Percentiles rank a stretch among this genome's conserved stretches.
Evolutionary conservation across 1,140 invertebrate genomes (phyloP).

Genomic region (Steinernema feltiae): DNA sequence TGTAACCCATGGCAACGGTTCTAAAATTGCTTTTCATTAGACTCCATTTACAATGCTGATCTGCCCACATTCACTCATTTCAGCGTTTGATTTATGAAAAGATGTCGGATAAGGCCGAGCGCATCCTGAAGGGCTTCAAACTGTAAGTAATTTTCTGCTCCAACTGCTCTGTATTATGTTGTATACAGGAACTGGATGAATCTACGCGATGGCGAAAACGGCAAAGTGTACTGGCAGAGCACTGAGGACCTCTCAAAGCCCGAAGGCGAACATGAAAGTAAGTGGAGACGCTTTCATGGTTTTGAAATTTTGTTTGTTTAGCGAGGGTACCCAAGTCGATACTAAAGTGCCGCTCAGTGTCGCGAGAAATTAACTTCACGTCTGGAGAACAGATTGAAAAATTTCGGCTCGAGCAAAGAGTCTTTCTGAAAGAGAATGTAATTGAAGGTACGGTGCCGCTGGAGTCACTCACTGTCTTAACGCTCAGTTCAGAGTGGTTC

Average conservation of each 20-base stretch:
- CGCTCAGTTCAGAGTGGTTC: slow-evolving; percentile 81
- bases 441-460: slow-evolving; percentile 62
- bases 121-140: slow-evolving; percentile 36
- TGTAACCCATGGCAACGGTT: slow-evolving; percentile 5
- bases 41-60: not conserved
- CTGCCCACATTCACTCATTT: not conserved
- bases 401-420: slow-evolving; percentile 90
- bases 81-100: not conserved
- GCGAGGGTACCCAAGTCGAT: slow-evolving; percentile 92
- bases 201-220: slow-evolving; percentile 85
- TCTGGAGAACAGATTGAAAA: slow-evolving; percentile 90
- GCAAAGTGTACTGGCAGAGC: slow-evolving; percentile 93
- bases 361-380: slow-evolving; percentile 96
- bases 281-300: slow-evolving; percentile 14
- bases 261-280: slow-evolving; percentile 80
- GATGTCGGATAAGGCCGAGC: slow-evolving; percentile 28
- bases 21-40: not conserved
- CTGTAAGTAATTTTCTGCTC: too few relatives aligned
- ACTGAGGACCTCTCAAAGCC: slow-evolving; percentile 89
- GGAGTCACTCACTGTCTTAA: not conserved
- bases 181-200: slow-evolving; percentile 90
- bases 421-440: slow-evolving; percentile 68
- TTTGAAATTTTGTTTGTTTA: slow-evolving; percentile 42
- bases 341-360: slow-evolving; percentile 86
- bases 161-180: not conserved